Percentiles rank a stretch among this genome's conserved stretches.
phyloP scores from a whole-genome alignment of 1,140 invertebrate genomes.

The Chironomus striatipennis region DNA sequence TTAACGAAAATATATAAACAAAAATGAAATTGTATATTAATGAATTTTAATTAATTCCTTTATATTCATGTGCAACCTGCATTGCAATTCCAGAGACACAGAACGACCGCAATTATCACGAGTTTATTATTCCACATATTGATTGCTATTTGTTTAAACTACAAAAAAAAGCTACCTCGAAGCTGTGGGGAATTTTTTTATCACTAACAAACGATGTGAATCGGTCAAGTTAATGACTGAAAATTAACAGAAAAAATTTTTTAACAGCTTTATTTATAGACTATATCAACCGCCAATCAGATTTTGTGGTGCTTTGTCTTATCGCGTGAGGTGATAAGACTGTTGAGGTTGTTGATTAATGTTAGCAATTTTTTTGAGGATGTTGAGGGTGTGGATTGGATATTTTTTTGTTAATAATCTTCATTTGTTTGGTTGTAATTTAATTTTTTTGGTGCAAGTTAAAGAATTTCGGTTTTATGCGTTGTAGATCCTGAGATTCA shows the following conservation, averaged over 20 bases:
- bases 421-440: no score
- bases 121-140: slow-evolving; percentile 3
- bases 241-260: slow-evolving; percentile 4
- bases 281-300: background rate
- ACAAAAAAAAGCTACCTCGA: background rate
- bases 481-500: no score
- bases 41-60: no score
- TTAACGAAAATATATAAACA: background rate
- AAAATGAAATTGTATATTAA: no score
- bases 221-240: background rate
- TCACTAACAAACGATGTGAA: background rate
- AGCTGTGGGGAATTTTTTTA: background rate
- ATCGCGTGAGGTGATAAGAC: slow-evolving; percentile 16
- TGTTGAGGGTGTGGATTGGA: no score
- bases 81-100: background rate
- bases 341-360: no score
- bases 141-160: slow-evolving; percentile 7
- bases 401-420: no score
- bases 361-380: no score
- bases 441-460: no score
- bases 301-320: background rate
- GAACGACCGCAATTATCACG: background rate
- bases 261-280: background rate
- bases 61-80: background rate
- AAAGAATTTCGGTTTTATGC: no score